Conservation (phyloP, 2,888 invertebrate species). For the Sarcophaga caerulescens region DNA sequence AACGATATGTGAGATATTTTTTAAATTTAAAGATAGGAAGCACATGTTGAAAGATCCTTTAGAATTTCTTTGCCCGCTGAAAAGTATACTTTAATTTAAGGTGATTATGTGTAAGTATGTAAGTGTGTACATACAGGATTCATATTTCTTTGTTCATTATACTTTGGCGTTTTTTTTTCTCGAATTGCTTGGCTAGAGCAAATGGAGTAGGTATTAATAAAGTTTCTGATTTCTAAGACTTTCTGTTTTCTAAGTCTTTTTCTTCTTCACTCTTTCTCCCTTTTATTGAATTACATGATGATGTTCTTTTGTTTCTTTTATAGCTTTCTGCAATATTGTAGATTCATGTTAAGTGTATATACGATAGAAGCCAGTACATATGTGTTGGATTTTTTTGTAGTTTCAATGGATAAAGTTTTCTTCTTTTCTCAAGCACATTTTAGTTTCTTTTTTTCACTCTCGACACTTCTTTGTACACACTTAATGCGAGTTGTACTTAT, state of each 20-base stretch:
- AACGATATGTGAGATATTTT: no score
- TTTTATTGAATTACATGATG: slow-evolving; percentile 30
- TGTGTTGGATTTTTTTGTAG: slow-evolving; percentile 17
- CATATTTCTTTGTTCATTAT: not conserved
- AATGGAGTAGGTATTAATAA: slow-evolving; percentile 60
- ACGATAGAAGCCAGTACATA: not conserved
- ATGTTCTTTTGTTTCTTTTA: slow-evolving; percentile 34
- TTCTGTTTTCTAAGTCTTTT: slow-evolving; percentile 37
- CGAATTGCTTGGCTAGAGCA: slow-evolving; percentile 9
- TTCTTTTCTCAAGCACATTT: no score
- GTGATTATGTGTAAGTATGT: slow-evolving; percentile 40
- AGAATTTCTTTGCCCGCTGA: slow-evolving; percentile 17
- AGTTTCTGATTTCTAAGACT: slow-evolving; percentile 56
- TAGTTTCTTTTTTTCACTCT: slow-evolving; percentile 31
- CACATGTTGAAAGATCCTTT: no score
- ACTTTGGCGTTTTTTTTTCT: slow-evolving; percentile 18
- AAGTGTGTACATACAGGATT: slow-evolving; percentile 6
- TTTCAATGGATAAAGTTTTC: slow-evolving; percentile 52
- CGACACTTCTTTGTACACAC: not conserved
- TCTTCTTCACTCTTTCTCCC: slow-evolving; percentile 15
- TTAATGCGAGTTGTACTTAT: slow-evolving; percentile 51
- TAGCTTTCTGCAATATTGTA: slow-evolving; percentile 18
- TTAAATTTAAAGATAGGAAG: no score
- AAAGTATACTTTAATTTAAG: slow-evolving; percentile 49
- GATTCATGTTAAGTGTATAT: slow-evolving; percentile 28